Conservation (phyloP, 1,140 invertebrate genomes). For the Bombus superbus region DNA sequence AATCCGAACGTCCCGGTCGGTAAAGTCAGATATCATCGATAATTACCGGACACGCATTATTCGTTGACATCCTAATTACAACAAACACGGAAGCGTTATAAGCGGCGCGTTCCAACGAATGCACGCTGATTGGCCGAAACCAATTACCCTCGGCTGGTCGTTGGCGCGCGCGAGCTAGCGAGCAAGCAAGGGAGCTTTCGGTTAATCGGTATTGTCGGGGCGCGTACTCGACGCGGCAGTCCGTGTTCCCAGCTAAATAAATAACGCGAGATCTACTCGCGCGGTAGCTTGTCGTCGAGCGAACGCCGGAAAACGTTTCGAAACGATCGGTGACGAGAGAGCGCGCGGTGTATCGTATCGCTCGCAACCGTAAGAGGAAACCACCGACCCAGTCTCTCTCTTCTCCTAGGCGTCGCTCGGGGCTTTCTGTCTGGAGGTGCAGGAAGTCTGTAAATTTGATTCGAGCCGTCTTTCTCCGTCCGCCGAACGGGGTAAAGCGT, state of each 20-base stretch:
- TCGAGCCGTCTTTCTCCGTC: conserved; percentile 52
- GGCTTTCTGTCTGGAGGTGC: background rate
- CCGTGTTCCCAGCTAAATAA: background rate
- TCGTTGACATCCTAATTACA: conserved; percentile 57
- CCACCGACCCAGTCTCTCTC: background rate
- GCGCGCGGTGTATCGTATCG: background rate
- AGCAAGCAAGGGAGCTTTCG: background rate
- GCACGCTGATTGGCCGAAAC: conserved; percentile 45
- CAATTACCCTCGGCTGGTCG: conserved; percentile 36
- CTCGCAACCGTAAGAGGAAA: background rate
- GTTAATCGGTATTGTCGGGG: conserved; percentile 29
- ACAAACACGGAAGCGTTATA: conserved; percentile 47
- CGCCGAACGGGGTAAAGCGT: background rate
- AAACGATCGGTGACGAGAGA: background rate
- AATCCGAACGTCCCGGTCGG: conserved; percentile 33
- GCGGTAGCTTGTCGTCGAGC: background rate
- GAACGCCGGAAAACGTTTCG: background rate
- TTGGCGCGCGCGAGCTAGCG: background rate
- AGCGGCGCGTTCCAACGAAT: conserved; percentile 41
- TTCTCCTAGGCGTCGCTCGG: background rate
- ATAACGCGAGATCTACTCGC: conserved; percentile 22
- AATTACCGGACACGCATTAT: conserved; percentile 60
- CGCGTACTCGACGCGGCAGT: no score
- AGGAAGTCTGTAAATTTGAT: conserved; percentile 64
- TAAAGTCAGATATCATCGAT: conserved; percentile 60